Evolutionary conservation across 2,797 vertebrate species (phyloP).

Genomic region (Malacoctenus gilli): DNA sequence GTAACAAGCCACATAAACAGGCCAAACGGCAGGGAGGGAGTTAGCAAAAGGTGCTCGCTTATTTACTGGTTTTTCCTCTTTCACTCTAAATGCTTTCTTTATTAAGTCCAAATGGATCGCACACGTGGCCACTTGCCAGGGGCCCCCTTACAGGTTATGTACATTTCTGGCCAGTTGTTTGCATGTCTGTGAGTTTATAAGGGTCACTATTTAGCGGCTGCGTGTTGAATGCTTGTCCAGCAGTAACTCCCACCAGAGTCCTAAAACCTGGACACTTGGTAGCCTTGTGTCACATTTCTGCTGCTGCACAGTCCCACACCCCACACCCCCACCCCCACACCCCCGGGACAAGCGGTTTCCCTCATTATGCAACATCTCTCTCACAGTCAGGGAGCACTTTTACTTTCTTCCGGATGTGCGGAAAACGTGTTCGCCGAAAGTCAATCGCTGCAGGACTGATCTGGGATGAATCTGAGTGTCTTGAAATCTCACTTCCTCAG

Average conservation of each 20-base stretch:
- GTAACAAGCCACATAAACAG: conserved; percentile 69
- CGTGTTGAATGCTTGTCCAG: conserved; percentile 66
- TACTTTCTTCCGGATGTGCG: conserved; percentile 15
- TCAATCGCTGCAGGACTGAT: background rate
- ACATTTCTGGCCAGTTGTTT: conserved; percentile 48
- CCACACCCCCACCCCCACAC: too few relatives aligned
- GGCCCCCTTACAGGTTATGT: conserved; percentile 48
- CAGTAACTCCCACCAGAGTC: conserved; percentile 41
- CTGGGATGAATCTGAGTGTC: too few relatives aligned
- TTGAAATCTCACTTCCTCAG: background rate
- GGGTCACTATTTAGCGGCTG: conserved; percentile 56
- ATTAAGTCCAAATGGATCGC: conserved; percentile 52
- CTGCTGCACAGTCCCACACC: conserved; percentile 1
- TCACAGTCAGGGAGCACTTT: conserved; percentile 6
- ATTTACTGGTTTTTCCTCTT: conserved; percentile 42
- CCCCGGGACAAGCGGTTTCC: conserved; percentile 36
- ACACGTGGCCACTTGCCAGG: conserved; percentile 44
- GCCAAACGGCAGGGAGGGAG: conserved; percentile 49
- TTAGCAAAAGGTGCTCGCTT: conserved; percentile 28
- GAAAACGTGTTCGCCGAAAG: conserved; percentile 2
- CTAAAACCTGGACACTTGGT: conserved; percentile 49
- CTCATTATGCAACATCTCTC: conserved; percentile 29
- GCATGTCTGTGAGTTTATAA: conserved; percentile 44
- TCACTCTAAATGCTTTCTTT: conserved; percentile 69
- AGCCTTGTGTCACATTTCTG: conserved; percentile 67